Conservation (phyloP, 2,113 vertebrate species). For the Dicaeum eximium region DNA sequence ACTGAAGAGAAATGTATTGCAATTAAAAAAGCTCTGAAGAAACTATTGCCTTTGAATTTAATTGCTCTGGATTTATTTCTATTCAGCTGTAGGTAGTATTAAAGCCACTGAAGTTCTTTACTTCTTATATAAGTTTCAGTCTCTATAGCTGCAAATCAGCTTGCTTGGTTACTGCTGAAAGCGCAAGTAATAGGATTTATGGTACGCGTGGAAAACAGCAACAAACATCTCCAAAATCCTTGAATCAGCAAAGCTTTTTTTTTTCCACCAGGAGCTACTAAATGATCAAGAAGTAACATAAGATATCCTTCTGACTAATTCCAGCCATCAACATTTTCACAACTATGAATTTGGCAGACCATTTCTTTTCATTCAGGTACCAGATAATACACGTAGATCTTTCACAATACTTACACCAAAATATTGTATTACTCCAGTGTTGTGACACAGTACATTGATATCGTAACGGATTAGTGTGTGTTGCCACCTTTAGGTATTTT, state of each 20-base stretch:
- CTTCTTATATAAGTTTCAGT: background rate
- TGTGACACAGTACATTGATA: background rate
- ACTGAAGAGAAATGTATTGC: background rate
- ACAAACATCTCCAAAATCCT: background rate
- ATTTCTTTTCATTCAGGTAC: background rate
- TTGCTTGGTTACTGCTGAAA: background rate
- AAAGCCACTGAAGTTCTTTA: background rate
- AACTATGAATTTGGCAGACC: background rate
- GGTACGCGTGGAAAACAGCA: background rate
- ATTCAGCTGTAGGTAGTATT: background rate
- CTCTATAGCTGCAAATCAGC: background rate
- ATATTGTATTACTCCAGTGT: background rate
- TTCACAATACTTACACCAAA: background rate
- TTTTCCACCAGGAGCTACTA: background rate
- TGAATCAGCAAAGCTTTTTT: background rate
- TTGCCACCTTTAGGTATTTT: background rate
- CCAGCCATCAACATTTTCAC: background rate
- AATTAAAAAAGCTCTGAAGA: background rate
- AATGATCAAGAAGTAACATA: background rate
- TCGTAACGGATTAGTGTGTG: fast-evolving
- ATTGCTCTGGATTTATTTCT: background rate
- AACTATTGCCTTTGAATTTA: background rate
- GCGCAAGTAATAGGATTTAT: background rate
- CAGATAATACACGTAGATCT: background rate
- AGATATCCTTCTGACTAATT: background rate